Evolutionary conservation across 2,888 invertebrate genomes (phyloP).

Genomic region (Melanophora roralis): DNA sequence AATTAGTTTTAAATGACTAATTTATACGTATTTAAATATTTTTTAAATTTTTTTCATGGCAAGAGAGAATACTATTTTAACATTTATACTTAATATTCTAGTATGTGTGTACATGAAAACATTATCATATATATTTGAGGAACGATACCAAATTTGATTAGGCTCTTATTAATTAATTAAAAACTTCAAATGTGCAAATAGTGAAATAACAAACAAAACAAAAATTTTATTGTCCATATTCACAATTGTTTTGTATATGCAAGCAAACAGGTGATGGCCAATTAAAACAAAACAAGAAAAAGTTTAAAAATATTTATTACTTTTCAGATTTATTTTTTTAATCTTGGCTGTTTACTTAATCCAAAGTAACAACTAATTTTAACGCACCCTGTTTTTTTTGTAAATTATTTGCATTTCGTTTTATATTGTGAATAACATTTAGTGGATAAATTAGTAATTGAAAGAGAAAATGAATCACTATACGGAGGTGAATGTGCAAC

Average conservation of each 20-base stretch:
- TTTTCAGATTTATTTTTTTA: not conserved
- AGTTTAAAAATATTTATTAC: not conserved
- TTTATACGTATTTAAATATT: no score
- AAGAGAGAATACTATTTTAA: no score
- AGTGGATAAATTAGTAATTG: not conserved
- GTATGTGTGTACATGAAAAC: not conserved
- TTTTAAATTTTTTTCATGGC: not conserved
- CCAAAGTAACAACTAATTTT: not conserved
- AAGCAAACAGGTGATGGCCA: not conserved
- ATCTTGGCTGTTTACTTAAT: not conserved
- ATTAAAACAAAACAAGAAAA: not conserved
- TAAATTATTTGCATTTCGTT: constrained; percentile 28
- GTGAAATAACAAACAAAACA: not conserved
- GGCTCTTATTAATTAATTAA: constrained; percentile 48
- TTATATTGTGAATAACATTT: constrained; percentile 7
- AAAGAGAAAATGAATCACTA: not conserved
- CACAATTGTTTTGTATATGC: not conserved
- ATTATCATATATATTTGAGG: not conserved
- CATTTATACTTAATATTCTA: not conserved
- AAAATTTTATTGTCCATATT: not conserved
- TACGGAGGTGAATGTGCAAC: not conserved
- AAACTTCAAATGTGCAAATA: constrained; percentile 9
- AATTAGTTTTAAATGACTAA: not conserved
- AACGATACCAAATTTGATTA: constrained; percentile 51
- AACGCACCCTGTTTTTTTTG: not conserved